Evolutionary conservation across 2,113 vertebrate species (phyloP).

Genomic region (Epinephelus moara): DNA sequence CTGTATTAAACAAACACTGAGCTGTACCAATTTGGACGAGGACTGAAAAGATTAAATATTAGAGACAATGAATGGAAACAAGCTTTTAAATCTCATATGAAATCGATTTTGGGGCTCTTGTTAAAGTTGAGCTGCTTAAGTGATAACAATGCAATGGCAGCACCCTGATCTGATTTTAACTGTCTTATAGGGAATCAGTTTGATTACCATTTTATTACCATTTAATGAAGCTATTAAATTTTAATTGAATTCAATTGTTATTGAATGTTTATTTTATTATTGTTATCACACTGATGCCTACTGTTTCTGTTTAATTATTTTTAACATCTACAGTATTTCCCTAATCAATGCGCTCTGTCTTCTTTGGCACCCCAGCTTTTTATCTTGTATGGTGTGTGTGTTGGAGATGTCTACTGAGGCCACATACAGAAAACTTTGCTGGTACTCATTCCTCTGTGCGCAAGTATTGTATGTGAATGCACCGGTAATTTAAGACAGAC

Average conservation of each 20-base stretch:
- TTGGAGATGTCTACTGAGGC: too few species aligned
- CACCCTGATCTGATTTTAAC: constrained; percentile 9
- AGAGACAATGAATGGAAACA: background rate
- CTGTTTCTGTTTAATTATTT: constrained; percentile 13
- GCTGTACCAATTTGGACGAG: background rate
- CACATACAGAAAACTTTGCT: too few species aligned
- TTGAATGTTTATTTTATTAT: constrained; percentile 29
- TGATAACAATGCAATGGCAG: background rate
- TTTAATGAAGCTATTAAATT: constrained; percentile 38
- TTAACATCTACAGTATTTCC: constrained; percentile 2
- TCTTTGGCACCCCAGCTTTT: constrained; percentile 14
- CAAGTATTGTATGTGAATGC: too few species aligned
- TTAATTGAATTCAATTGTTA: constrained; percentile 4
- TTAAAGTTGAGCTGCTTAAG: background rate
- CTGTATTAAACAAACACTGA: background rate
- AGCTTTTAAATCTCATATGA: background rate
- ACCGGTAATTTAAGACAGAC: too few species aligned
- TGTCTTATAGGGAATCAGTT: constrained; percentile 3
- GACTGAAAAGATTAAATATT: background rate
- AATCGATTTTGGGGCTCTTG: background rate
- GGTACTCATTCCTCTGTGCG: too few species aligned
- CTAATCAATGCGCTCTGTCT: constrained; percentile 5
- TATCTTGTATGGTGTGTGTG: background rate
- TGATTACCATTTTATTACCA: constrained; percentile 12
- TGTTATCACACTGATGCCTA: constrained; percentile 25